phyloP scores from a whole-genome alignment of 2,888 invertebrate genomes.

The Drosophila kuntzei region DNA sequence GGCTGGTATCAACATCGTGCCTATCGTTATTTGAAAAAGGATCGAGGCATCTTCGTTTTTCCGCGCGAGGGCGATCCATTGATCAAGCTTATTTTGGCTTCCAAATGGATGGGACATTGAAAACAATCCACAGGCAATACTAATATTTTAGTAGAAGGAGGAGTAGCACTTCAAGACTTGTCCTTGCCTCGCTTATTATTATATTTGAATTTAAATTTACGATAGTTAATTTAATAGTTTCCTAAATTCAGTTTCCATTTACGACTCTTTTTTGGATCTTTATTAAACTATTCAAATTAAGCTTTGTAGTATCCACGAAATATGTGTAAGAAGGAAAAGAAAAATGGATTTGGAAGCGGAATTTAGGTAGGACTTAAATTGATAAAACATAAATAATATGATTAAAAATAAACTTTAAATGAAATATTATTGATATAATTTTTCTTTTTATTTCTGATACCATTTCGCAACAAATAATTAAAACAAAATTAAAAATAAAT shows the following conservation, averaged over 20 bases:
- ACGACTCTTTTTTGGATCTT: neutral
- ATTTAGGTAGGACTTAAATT: neutral
- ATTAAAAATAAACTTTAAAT: neutral
- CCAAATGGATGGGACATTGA: conserved; percentile 16
- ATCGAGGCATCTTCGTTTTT: conserved; percentile 65
- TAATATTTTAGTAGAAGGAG: neutral
- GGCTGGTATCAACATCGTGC: conserved; percentile 72
- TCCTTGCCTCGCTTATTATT: neutral
- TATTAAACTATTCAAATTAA: neutral
- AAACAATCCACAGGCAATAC: neutral
- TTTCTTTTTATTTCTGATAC: too few relatives aligned
- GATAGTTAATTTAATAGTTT: neutral
- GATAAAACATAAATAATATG: neutral
- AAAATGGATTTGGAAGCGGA: neutral
- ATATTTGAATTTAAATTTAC: neutral
- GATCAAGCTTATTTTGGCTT: conserved; percentile 44
- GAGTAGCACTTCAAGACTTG: neutral
- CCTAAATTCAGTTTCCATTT: neutral
- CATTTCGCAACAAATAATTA: too few relatives aligned
- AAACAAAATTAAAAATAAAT: too few relatives aligned
- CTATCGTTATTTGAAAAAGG: conserved; percentile 49
- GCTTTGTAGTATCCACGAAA: neutral
- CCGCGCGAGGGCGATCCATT: conserved; percentile 66
- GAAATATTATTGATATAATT: too few relatives aligned
- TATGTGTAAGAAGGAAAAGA: neutral